Evolutionary conservation across 2,797 vertebrate species (phyloP).

Genomic region (Helostoma temminkii): DNA sequence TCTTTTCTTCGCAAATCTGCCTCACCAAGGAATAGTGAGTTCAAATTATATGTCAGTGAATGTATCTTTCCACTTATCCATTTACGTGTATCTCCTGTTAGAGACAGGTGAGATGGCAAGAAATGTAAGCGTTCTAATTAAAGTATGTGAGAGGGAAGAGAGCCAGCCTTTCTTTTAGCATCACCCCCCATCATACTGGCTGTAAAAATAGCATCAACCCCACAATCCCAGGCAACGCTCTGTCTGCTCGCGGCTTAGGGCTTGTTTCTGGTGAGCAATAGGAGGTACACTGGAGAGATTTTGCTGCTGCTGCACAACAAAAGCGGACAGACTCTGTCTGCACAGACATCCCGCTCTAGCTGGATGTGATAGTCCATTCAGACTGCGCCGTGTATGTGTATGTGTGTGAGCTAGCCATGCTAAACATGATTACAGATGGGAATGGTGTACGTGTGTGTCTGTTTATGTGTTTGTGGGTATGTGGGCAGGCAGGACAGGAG

Average conservation of each 20-base stretch:
- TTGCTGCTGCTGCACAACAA: slow-evolving; percentile 65
- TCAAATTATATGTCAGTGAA: slow-evolving; percentile 51
- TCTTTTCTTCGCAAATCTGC: slow-evolving; percentile 45
- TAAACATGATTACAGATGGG: slow-evolving; percentile 76
- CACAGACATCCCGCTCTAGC: slow-evolving; percentile 55
- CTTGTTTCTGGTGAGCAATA: slow-evolving; percentile 72
- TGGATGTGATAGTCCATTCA: slow-evolving; percentile 54
- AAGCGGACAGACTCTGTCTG: slow-evolving; percentile 42
- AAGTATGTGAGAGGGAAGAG: slow-evolving; percentile 48
- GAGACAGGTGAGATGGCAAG: slow-evolving; percentile 63
- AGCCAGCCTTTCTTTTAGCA: slow-evolving; percentile 50
- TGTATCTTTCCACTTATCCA: slow-evolving; percentile 59
- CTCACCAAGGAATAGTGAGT: slow-evolving; percentile 36
- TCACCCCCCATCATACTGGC: slow-evolving; percentile 56
- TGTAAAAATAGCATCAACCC: slow-evolving; percentile 76
- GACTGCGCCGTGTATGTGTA: slow-evolving; percentile 40
- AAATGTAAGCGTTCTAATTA: slow-evolving; percentile 64
- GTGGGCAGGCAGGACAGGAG: slow-evolving; percentile 73
- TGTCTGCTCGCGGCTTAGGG: slow-evolving; percentile 65
- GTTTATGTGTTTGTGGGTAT: slow-evolving; percentile 42
- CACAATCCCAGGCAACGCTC: slow-evolving; percentile 61
- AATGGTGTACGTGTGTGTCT: slow-evolving; percentile 26
- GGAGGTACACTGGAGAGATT: slow-evolving; percentile 58
- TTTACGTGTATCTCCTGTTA: slow-evolving; percentile 49
- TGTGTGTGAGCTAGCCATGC: slow-evolving; percentile 48